Base-by-base conservation (phyloP, 2,888 invertebrate genomes). In the Drosophila acutilabella region DNA sequence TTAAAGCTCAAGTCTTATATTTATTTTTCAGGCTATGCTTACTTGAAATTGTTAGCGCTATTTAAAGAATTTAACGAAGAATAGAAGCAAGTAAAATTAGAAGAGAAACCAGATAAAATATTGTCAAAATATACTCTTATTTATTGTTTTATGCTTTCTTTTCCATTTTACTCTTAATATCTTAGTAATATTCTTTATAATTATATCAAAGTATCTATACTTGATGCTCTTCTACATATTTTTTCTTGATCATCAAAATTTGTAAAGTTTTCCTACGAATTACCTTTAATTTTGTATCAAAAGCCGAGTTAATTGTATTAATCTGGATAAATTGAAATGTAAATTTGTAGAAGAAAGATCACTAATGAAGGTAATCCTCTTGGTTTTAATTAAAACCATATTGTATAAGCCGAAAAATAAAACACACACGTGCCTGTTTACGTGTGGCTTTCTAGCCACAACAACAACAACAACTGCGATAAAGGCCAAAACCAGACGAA, bases 401-500 rank as follows among this genome's bases (percentile, higher is more conserved):
- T 47, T 44, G 14, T 30, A n/a, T 48, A n/a, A 38, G 52, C 20
- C 59, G 18, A n/a, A 18, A 40, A 30, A 47, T 20, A 45, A 77
- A 70, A 62, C n/a, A 67, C 47, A 65, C 69, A 70, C 78, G 53
- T 69, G 61, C 10, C 41, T 64, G 48, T 53, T 69, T 45, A 61
- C 23, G 8, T 45, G 47, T 56, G 60, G 47, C 59, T 71, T 80
- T 50, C 18, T 44, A 16, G 47, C 11, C 6, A 18, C 60, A 64
- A 42, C 42, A 20, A 42, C 44, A 56, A 20, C 44, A 56, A 36
- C 50, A 60, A 48, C 26, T 40, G 1, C 60, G 50, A 57, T 45
- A 53, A 67, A 64, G 61, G 59, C 67, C 51, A 45, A 26, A 62
- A 51, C 51, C 71, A 81, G 73, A 78, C 81, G 47, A 84, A 65